Conservation (phyloP, 2,888 invertebrate genomes). For the Lasioglossum oenotherae region DNA sequence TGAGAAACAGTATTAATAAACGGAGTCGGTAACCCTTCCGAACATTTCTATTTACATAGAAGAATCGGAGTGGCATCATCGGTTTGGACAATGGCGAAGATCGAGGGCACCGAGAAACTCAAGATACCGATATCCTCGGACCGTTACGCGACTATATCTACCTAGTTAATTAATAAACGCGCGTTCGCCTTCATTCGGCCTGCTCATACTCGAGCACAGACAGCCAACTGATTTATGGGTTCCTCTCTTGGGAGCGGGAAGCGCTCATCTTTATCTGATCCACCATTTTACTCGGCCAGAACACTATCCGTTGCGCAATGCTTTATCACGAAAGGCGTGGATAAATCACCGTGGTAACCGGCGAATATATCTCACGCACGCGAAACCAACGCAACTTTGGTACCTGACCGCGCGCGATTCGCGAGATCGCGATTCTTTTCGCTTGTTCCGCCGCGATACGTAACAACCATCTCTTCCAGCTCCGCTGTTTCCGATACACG, state of each 20-base stretch:
- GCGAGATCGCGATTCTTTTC: slow-evolving; percentile 24
- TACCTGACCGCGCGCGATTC: not conserved
- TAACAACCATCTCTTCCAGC: not conserved
- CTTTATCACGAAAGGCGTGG: slow-evolving; percentile 76
- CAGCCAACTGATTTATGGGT: slow-evolving; percentile 70
- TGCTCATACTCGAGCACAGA: slow-evolving; percentile 52
- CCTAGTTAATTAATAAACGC: slow-evolving; percentile 69
- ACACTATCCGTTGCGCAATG: slow-evolving; percentile 75
- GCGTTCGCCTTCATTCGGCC: slow-evolving; percentile 54
- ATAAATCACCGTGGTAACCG: slow-evolving; percentile 68
- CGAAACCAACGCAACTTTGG: slow-evolving; percentile 14
- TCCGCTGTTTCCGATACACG: slow-evolving; percentile 2
- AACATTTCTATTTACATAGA: slow-evolving; percentile 35
- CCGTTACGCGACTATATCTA: slow-evolving; percentile 69
- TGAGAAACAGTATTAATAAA: slow-evolving; percentile 24
- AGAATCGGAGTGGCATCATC: slow-evolving; percentile 20
- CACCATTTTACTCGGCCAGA: slow-evolving; percentile 66
- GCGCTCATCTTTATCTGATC: slow-evolving; percentile 75
- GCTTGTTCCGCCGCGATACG: not conserved
- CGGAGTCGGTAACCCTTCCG: slow-evolving; percentile 46
- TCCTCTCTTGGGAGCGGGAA: slow-evolving; percentile 66
- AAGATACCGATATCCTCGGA: slow-evolving; percentile 48
- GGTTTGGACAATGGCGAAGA: slow-evolving; percentile 53
- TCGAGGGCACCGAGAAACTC: slow-evolving; percentile 25
- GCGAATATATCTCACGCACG: slow-evolving; percentile 57